Base-by-base conservation (phyloP, 2,797 vertebrate species). In the Podarcis siculus region DNA sequence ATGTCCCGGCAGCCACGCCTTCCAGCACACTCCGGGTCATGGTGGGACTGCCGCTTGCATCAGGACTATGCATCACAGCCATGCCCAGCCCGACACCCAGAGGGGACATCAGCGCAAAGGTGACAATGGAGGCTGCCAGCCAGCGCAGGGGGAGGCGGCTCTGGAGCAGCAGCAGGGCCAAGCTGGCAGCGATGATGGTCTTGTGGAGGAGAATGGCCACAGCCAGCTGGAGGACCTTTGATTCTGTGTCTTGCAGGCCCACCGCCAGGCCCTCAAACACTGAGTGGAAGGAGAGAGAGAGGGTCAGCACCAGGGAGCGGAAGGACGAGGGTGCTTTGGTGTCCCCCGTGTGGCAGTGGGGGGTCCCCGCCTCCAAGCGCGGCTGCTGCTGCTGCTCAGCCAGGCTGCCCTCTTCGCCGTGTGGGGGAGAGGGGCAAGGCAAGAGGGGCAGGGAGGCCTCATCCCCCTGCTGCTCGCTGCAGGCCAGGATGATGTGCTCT, bases 201-300 rank as follows among this genome's bases (percentile, higher is more conserved):
- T 98, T 98, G 94, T 98, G 98, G 86, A 98, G 95, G 3, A 98
- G 92, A 77, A 98, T 98, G 15, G 98, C 98, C 2, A 97, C 96
- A 87, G 97, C 97, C 93, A 98, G 98, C 92, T 98, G 97, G 9
- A 98, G 84, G 0, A 98, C 97, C 96, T 97, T 97, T 8, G 98
- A 93, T 72, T 97, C 96, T 0, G 96, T 96, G 79, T 79, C 96
- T 93, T 98, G 98, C 75, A 98, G 96, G n/a, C 98, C 98, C 32
- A 98, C 97, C 30, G 98, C 97, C 49, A 98, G 96, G 35, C 98
- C 98, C 93, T 98, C 98, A 25, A 98, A 98, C 17, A 98, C 94
- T 0, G 98, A 98, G 94, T 98, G 98, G 8, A 98, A 95, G 0
- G 98, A 98, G 32, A 98, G 97, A 0, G 98, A 97, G 75, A 98